A percentile compares a stretch with the other conserved stretches of the same genome.
Evolutionary conservation across 1,140 invertebrate species (phyloP).

Genomic region (Macrobrachium nipponense): DNA sequence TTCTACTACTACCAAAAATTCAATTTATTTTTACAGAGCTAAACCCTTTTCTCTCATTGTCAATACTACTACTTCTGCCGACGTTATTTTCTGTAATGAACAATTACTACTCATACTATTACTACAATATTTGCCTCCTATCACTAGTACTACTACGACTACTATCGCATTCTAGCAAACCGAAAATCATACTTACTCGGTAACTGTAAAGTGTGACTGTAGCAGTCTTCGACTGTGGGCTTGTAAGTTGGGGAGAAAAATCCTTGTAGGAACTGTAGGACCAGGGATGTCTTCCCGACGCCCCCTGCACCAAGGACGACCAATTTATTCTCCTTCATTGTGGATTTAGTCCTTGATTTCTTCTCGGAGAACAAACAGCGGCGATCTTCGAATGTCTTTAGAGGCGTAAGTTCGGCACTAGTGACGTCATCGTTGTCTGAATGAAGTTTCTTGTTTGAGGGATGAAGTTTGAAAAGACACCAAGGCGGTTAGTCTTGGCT

Average conservation of each 20-base stretch:
- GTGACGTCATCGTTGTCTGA: no score
- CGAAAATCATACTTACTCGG: slow-evolving; percentile 64
- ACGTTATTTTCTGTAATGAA: not conserved
- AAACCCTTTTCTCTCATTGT: not conserved
- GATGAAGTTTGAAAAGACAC: no score
- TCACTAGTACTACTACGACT: not conserved
- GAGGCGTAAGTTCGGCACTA: no score
- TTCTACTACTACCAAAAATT: not conserved
- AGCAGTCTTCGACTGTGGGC: slow-evolving; percentile 68
- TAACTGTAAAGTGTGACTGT: slow-evolving; percentile 66
- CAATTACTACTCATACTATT: not conserved
- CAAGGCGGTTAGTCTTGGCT: no score
- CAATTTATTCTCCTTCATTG: slow-evolving; percentile 65
- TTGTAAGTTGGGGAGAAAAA: slow-evolving; percentile 66
- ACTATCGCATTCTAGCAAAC: not conserved
- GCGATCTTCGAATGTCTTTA: no score
- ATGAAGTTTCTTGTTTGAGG: no score
- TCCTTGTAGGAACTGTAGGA: slow-evolving; percentile 67
- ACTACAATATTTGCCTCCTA: not conserved
- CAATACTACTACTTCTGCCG: not conserved
- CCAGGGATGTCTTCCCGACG: slow-evolving; percentile 67
- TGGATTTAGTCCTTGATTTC: not conserved
- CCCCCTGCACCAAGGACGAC: slow-evolving; percentile 67
- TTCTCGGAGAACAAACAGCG: no score
- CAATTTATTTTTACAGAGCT: not conserved